Evolutionary conservation across 1,140 invertebrate genomes (phyloP).

Genomic region (Drosophila elegans): DNA sequence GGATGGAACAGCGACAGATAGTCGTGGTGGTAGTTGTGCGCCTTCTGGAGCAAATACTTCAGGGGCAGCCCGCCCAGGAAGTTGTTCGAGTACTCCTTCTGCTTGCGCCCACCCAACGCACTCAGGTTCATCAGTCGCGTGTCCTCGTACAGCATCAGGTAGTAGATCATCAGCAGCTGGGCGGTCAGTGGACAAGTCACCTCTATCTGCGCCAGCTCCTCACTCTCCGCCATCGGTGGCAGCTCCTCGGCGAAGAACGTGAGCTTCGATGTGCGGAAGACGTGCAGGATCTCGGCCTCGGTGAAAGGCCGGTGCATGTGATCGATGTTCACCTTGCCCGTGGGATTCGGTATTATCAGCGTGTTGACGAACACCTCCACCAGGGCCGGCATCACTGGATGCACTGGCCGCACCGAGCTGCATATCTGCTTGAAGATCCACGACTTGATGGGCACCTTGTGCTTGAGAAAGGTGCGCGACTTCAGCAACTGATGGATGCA

Average conservation of each 20-base stretch:
- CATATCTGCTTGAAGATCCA: conserved; percentile 98
- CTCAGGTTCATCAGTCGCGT: conserved; percentile 92
- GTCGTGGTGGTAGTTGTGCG: conserved; percentile 95
- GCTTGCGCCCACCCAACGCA: conserved; percentile 90
- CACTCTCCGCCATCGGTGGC: conserved; percentile 58
- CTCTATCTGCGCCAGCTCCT: conserved; percentile 64
- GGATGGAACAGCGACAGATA: conserved; percentile 95
- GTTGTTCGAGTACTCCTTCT: conserved; percentile 94
- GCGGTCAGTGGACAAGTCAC: conserved; percentile 91
- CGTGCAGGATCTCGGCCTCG: conserved; percentile 94
- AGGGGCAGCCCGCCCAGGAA: conserved; percentile 97
- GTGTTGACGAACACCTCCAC: conserved; percentile 98
- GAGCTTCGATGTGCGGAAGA: conserved; percentile 92
- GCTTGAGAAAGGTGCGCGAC: conserved; percentile 97
- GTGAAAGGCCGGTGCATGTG: conserved; percentile 96
- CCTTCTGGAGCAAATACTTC: conserved; percentile 96
- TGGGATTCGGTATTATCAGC: conserved; percentile 91
- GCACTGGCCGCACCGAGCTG: conserved; percentile 93
- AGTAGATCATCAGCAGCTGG: conserved; percentile 96
- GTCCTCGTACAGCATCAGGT: conserved; percentile 97
- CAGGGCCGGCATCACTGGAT: conserved; percentile 96
- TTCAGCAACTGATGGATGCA: conserved; percentile 98
- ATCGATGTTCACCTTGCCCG: conserved; percentile 85
- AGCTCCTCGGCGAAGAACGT: conserved; percentile 86
- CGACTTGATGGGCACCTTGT: conserved; percentile 96